Conservation (phyloP, 2,113 vertebrate species). For the Catharus bicknelli region DNA sequence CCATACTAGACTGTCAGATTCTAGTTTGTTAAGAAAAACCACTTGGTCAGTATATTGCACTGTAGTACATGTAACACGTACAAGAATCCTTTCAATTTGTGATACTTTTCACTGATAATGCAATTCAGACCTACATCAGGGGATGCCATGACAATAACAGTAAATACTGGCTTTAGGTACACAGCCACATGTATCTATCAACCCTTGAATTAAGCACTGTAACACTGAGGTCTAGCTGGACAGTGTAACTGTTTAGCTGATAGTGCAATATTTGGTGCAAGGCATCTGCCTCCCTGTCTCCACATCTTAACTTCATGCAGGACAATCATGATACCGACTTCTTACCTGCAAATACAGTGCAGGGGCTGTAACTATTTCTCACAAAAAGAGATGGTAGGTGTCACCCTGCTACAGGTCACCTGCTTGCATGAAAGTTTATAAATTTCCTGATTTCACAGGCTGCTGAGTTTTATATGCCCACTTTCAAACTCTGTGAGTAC, state of each 20-base stretch:
- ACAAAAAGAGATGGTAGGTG: not conserved
- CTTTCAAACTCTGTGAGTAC: not conserved
- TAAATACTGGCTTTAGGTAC: not conserved
- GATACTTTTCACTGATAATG: not conserved
- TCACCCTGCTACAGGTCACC: not conserved
- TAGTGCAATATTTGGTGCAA: not conserved
- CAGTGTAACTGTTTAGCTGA: not conserved
- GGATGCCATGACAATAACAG: not conserved
- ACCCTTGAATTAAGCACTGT: not conserved
- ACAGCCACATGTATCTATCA: not conserved
- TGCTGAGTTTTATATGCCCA: not conserved
- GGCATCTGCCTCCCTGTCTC: not conserved
- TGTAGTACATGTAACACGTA: accelerated
- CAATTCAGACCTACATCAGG: not conserved
- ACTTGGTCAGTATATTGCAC: not conserved
- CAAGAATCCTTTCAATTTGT: not conserved
- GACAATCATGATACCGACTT: accelerated
- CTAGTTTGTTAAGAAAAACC: not conserved
- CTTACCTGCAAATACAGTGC: not conserved
- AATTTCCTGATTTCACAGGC: conserved; percentile 2
- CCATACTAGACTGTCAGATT: not conserved
- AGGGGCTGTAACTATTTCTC: not conserved
- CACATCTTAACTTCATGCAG: not conserved
- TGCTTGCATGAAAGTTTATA: not conserved
- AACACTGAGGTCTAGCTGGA: not conserved